phyloP scores from a whole-genome alignment of 2,113 vertebrate genomes.

The Gnathonemus longibarbis region DNA sequence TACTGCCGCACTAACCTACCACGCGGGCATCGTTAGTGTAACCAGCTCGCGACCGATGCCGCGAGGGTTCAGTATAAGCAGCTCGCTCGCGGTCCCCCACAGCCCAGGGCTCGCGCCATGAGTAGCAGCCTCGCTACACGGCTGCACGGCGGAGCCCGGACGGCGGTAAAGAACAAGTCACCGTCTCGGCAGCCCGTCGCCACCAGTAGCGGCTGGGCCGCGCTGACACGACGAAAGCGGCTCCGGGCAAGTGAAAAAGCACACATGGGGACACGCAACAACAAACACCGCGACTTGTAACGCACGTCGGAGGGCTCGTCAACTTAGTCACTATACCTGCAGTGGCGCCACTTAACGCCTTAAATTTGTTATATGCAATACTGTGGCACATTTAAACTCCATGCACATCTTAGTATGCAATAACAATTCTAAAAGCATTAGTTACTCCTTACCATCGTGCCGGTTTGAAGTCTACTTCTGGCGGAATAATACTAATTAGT shows the following conservation, averaged over 20 bases:
- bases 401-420: neutral
- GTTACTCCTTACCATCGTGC: conserved; percentile 42
- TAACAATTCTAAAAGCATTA: neutral
- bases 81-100: neutral
- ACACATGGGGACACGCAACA: neutral
- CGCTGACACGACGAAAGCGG: neutral
- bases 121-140: neutral
- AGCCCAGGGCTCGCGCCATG: conserved; percentile 3
- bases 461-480: conserved; percentile 25
- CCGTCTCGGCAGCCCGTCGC: neutral
- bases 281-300: neutral
- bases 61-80: neutral
- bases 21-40: neutral
- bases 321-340: neutral
- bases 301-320: neutral
- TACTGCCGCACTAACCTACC: neutral
- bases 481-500: neutral
- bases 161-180: neutral
- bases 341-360: neutral
- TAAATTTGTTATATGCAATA: neutral
- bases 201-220: neutral
- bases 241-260: neutral
- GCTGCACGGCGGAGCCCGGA: neutral
- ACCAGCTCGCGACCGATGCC: neutral
- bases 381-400: conserved; percentile 5